A percentile compares a stretch with the other conserved stretches of the same genome.
These are phyloP conservation scores for Cherax quadricarinatus DNA, from an alignment of 1,140 invertebrate genomes.

Conservation along the genomic window DNA sequence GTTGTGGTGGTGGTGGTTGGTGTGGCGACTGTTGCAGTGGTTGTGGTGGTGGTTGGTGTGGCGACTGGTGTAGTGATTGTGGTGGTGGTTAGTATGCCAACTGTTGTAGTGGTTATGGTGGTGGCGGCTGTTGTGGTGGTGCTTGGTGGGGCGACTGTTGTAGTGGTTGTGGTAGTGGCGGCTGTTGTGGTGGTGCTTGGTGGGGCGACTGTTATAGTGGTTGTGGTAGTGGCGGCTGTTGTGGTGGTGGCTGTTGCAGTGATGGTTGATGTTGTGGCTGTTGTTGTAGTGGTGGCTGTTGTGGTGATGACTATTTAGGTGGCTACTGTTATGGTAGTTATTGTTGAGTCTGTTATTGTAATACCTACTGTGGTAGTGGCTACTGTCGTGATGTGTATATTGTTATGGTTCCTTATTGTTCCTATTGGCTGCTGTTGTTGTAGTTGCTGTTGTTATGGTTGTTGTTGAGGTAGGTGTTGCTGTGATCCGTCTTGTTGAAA, in stretches of 20 bases:
- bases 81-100: too few species aligned
- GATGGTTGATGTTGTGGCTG: neutral
- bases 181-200: neutral
- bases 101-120: neutral
- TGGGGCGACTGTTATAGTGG: neutral
- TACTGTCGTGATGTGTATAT: neutral
- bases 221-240: neutral
- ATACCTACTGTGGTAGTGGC: neutral
- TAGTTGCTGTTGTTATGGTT: neutral
- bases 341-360: neutral
- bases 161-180: neutral
- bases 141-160: too few species aligned
- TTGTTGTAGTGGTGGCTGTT: neutral
- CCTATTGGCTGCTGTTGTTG: neutral
- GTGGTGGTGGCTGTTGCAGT: neutral
- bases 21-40: neutral
- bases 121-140: neutral
- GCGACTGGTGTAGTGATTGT: neutral
- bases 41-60: neutral
- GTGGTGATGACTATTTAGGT: neutral
- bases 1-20: constrained; percentile 6
- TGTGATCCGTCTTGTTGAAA: neutral
- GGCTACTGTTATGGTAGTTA: neutral
- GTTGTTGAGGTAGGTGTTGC: neutral
- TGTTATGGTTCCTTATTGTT: neutral